phyloP scores from a whole-genome alignment of 2,797 vertebrate genomes.

The Helostoma temminkii region DNA sequence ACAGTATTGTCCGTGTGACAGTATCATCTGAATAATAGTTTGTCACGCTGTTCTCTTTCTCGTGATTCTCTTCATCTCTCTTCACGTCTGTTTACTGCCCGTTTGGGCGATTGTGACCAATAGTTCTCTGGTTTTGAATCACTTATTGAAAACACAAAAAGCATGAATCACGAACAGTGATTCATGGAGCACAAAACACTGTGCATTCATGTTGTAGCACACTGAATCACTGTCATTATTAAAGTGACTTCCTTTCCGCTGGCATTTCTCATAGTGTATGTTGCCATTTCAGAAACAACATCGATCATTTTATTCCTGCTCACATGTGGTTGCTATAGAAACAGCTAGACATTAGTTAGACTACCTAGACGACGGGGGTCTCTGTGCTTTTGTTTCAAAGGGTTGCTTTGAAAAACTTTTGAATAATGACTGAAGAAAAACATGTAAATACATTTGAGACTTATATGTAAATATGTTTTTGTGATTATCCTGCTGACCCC shows the following conservation, averaged over 20 bases:
- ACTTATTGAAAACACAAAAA: constrained; percentile 16
- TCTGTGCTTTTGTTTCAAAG: neutral
- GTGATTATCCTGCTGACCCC: neutral
- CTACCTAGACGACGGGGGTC: neutral
- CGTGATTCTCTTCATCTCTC: constrained; percentile 3
- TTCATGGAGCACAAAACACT: constrained; percentile 5
- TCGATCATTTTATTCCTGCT: constrained; percentile 17
- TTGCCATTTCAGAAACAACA: constrained; percentile 1
- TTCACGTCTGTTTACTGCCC: neutral
- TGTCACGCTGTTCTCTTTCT: neutral
- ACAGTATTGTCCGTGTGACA: neutral
- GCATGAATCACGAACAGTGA: constrained; percentile 38
- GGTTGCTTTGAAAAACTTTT: neutral
- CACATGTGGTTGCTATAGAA: constrained; percentile 61
- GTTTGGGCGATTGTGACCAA: constrained; percentile 6
- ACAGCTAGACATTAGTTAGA: constrained; percentile 34
- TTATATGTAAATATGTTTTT: neutral
- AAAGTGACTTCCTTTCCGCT: neutral
- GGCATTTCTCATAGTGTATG: neutral
- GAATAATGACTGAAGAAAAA: neutral
- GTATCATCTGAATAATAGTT: constrained; percentile 5
- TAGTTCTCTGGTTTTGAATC: constrained; percentile 8
- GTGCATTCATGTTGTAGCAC: neutral
- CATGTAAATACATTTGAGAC: neutral
- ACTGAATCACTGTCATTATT: constrained; percentile 24